Conservation (phyloP, 2,113 vertebrate species). For the Sinocyclocheilus rhinocerous region DNA sequence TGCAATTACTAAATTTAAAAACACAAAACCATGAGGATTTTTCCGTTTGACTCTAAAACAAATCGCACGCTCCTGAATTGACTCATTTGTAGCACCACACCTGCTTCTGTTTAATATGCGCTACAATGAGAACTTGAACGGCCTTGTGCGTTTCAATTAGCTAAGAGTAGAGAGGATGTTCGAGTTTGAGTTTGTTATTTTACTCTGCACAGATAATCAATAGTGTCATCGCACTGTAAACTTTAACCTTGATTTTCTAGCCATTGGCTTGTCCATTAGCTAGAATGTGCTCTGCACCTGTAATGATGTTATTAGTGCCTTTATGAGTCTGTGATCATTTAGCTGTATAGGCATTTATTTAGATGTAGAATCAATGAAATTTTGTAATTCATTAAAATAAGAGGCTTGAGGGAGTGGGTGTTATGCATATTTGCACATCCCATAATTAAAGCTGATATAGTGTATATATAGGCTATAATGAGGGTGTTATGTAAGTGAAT, state of each 20-base stretch:
- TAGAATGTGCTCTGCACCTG: background rate
- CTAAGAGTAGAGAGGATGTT: background rate
- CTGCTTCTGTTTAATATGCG: constrained; percentile 38
- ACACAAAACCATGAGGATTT: constrained; percentile 34
- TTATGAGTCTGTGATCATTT: background rate
- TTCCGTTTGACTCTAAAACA: background rate
- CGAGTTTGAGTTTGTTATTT: background rate
- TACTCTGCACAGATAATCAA: constrained; percentile 34
- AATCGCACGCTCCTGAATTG: constrained; percentile 7
- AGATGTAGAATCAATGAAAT: background rate
- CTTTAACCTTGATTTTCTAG: constrained; percentile 33
- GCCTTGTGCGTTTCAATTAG: constrained; percentile 14
- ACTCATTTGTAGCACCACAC: constrained; percentile 7
- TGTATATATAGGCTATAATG: background rate
- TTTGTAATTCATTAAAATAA: background rate
- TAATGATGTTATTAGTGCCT: background rate
- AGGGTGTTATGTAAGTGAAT: constrained; percentile 15
- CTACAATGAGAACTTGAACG: background rate
- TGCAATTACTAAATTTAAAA: constrained; percentile 36
- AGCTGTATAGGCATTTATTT: background rate
- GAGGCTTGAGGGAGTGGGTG: background rate
- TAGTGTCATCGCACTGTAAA: constrained; percentile 38
- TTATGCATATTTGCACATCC: constrained; percentile 1
- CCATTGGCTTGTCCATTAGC: constrained; percentile 33
- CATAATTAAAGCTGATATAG: constrained; percentile 4